phyloP scores from a whole-genome alignment of 2,888 invertebrate species.

The Xestia rhomboidea region DNA sequence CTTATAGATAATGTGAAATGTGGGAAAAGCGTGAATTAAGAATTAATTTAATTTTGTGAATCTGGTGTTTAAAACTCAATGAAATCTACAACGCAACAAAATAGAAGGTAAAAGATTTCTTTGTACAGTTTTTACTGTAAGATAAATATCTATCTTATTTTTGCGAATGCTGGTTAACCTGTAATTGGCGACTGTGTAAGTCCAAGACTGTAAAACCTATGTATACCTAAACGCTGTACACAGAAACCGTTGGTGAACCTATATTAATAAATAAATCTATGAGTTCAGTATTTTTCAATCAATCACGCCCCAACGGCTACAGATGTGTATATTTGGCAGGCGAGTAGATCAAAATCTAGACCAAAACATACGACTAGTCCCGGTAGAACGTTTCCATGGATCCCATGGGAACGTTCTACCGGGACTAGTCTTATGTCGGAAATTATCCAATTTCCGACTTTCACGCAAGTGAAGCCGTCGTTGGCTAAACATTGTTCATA shows the following conservation, averaged over 20 bases:
- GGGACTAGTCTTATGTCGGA: too few relatives aligned
- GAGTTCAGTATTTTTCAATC: too few relatives aligned
- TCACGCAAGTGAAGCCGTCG: background rate
- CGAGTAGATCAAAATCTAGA: background rate
- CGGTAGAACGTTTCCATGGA: background rate
- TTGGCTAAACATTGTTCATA: background rate
- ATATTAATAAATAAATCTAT: too few relatives aligned
- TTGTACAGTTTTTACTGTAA: background rate
- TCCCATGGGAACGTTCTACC: too few relatives aligned
- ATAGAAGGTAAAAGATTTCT: conserved; percentile 16
- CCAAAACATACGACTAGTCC: background rate
- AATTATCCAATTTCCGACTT: background rate
- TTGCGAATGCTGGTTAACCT: too few relatives aligned
- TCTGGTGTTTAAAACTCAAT: conserved; percentile 13
- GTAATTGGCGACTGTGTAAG: too few relatives aligned
- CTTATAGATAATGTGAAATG: conserved; percentile 28
- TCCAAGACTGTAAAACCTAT: too few relatives aligned
- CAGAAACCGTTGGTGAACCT: too few relatives aligned
- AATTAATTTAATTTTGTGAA: conserved; percentile 17
- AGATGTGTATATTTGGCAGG: background rate
- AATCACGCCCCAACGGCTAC: too few relatives aligned
- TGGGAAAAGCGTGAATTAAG: conserved; percentile 26
- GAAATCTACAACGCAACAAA: conserved; percentile 7
- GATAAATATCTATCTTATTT: background rate
- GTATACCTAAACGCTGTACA: too few relatives aligned